These are phyloP conservation scores for Limanda limanda DNA, from an alignment of 2,113 vertebrate species.

Conservation along the genomic window DNA sequence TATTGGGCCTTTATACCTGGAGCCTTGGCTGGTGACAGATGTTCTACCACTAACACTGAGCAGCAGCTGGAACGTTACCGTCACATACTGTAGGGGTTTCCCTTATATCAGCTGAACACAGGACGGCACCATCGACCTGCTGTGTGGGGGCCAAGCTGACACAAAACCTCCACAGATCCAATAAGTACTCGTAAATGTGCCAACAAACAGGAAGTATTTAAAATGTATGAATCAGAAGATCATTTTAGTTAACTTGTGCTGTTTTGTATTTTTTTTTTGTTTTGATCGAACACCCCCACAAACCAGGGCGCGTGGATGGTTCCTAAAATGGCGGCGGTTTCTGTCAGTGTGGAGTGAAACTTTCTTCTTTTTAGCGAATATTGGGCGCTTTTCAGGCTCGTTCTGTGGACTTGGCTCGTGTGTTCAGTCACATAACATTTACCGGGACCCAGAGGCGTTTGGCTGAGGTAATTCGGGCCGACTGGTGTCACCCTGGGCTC, in stretches of 20 bases:
- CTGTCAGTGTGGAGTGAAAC: slow-evolving; percentile 81
- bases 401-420: background rate
- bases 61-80: slow-evolving; percentile 56
- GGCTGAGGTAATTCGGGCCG: background rate
- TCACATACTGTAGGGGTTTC: slow-evolving; percentile 76
- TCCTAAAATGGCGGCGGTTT: slow-evolving; percentile 82
- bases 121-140: slow-evolving; percentile 64
- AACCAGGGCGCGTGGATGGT: slow-evolving; percentile 34
- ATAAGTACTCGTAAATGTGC: background rate
- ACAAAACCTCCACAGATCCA: background rate
- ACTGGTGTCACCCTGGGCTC: background rate
- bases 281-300: slow-evolving; percentile 29
- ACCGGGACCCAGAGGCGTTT: background rate
- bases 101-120: slow-evolving; percentile 76
- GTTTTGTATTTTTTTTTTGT: background rate
- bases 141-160: background rate
- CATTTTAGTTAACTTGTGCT: background rate
- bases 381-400: background rate
- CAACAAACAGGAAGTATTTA: background rate
- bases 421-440: background rate
- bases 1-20: background rate
- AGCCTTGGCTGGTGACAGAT: background rate
- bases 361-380: slow-evolving; percentile 70
- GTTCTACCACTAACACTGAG: slow-evolving; percentile 4
- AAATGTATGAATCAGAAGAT: background rate